Evolutionary conservation across 2,797 vertebrate genomes (phyloP).

Genomic region (Leptoclinus maculatus): DNA sequence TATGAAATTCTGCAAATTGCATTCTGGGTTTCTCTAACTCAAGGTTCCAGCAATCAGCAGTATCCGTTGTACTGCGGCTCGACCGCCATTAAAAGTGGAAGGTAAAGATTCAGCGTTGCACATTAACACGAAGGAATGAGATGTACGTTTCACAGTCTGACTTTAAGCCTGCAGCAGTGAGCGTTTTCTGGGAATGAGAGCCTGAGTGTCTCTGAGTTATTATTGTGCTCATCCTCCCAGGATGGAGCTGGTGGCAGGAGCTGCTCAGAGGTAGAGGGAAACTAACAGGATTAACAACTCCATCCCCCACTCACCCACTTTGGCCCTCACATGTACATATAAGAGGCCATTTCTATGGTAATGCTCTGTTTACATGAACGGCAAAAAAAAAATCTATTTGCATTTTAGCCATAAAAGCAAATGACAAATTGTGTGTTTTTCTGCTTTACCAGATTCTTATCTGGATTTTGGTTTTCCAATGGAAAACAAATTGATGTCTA

Average conservation of each 20-base stretch:
- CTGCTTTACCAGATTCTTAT: slow-evolving; percentile 67
- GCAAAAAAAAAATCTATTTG: slow-evolving; percentile 62
- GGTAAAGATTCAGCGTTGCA: slow-evolving; percentile 57
- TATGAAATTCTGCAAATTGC: slow-evolving; percentile 50
- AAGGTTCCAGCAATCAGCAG: slow-evolving; percentile 52
- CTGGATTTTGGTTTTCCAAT: slow-evolving; percentile 56
- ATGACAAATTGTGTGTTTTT: slow-evolving; percentile 59
- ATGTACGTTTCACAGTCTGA: slow-evolving; percentile 53
- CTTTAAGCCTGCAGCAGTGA: slow-evolving; percentile 58
- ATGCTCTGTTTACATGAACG: slow-evolving; percentile 78
- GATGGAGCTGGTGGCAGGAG: slow-evolving; percentile 58
- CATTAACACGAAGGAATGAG: slow-evolving; percentile 58
- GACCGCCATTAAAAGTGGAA: slow-evolving; percentile 33
- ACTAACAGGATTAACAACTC: slow-evolving; percentile 81
- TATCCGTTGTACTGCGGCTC: slow-evolving; percentile 35
- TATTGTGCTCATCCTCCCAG: slow-evolving; percentile 58
- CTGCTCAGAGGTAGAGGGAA: slow-evolving; percentile 58
- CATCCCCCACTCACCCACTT: slow-evolving; percentile 61
- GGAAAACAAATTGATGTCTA: slow-evolving; percentile 80
- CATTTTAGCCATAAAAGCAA: slow-evolving; percentile 75
- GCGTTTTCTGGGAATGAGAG: slow-evolving; percentile 49
- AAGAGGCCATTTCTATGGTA: slow-evolving; percentile 82
- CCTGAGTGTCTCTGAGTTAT: slow-evolving; percentile 67
- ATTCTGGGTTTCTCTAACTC: slow-evolving; percentile 45
- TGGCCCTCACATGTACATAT: slow-evolving; percentile 65